Base-by-base conservation (phyloP, 1,140 invertebrate species). In the Achatina immaculata region DNA sequence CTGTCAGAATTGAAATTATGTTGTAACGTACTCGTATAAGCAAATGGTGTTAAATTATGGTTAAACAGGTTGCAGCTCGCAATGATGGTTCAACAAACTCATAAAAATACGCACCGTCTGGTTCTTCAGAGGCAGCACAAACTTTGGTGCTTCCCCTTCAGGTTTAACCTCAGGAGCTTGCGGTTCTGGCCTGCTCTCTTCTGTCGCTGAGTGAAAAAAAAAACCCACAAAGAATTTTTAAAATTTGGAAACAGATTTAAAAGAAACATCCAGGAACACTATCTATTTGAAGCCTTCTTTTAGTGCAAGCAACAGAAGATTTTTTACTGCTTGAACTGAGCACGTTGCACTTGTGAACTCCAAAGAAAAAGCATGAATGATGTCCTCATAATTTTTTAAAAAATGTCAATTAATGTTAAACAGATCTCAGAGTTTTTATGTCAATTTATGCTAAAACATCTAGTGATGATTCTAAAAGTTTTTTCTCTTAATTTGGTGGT, bases 61-160 rank as follows among this genome's bases (percentile, higher is more conserved):
- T n/a, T n/a, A n/a, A n/a, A n/a, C n/a, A n/a, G n/a, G n/a, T n/a
- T n/a, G n/a, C n/a, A n/a, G n/a, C n/a, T n/a, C n/a, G n/a, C n/a
- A n/a, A n/a, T n/a, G n/a, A n/a, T n/a, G n/a, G n/a, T n/a, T n/a
- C n/a, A n/a, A n/a, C n/a, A n/a, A n/a, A n/a, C n/a, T n/a, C n/a
- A n/a, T n/a, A 68, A 55, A 76, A 34, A 1, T 3, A 0, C 34
- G 86, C 85, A 87, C 88, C 14, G 82, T 86, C 48, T 86, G 83
- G 31, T 87, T 84, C 77, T 88, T 85, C 71, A 89, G 85, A 36
- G 84, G 85, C 24, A 89, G 85, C 28, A 86, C 71, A 84, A 90
- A 90, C 80, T 88, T 86, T 55, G 89, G 89, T 72, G 87, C 85
- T 55, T 83, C 80, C 45, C 87, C 87, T 71, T 84, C 83, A 43